A percentile compares a stretch with the other conserved stretches of the same genome.
Conservation (phyloP, 2,797 vertebrate species). For the Pantherophis vulpinus region DNA sequence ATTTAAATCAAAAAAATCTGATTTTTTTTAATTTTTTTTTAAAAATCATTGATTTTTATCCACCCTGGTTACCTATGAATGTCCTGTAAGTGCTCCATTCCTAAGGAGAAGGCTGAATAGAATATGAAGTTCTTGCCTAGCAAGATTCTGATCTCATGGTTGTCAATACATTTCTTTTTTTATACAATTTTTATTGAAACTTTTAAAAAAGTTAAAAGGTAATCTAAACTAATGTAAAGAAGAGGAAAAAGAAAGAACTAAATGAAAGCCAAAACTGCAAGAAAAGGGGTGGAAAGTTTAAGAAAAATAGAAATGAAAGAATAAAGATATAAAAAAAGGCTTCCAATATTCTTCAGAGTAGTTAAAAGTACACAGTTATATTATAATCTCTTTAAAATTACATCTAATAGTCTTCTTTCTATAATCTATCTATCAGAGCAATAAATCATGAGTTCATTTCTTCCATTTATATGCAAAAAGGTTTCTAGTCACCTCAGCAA, state of each 20-base stretch:
- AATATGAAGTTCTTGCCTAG: neutral
- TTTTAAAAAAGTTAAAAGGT: neutral
- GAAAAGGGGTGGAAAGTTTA: neutral
- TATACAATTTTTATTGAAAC: neutral
- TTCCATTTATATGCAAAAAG: neutral
- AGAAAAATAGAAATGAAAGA: neutral
- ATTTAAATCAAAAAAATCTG: too few species aligned
- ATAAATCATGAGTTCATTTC: neutral
- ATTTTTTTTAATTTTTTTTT: too few species aligned
- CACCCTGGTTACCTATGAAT: neutral
- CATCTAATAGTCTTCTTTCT: neutral
- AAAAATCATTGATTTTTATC: too few species aligned
- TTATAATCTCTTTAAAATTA: neutral
- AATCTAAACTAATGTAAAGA: neutral
- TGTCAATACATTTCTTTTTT: neutral
- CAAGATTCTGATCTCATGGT: neutral
- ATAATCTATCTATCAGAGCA: neutral
- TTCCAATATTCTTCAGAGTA: neutral
- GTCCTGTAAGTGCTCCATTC: neutral
- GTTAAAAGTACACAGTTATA: neutral
- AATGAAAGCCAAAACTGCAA: neutral
- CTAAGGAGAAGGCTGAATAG: neutral
- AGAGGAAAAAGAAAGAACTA: neutral
- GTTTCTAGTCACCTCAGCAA: neutral
- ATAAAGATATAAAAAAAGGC: neutral